phyloP scores from a whole-genome alignment of 1,140 invertebrate genomes.

The Aphidius gifuensis region DNA sequence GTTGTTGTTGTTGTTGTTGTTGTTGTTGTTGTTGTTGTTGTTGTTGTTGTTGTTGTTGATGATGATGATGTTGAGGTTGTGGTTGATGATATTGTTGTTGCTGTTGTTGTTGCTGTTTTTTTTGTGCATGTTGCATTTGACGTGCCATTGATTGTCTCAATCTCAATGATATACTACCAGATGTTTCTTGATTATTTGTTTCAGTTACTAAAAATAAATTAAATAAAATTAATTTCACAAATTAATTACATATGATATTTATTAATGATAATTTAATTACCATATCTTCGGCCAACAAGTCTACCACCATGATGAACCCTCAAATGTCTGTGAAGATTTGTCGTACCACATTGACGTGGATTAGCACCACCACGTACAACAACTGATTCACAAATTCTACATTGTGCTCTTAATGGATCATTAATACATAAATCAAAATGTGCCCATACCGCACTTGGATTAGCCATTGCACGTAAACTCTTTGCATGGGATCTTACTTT shows the following conservation, averaged over 20 bases:
- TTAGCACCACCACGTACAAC: constrained; percentile 52
- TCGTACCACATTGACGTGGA: constrained; percentile 52
- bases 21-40: too few relatives aligned
- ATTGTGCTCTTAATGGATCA: constrained; percentile 50
- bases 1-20: constrained; percentile 32
- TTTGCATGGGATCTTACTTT: constrained; percentile 50
- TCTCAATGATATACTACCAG: too few relatives aligned
- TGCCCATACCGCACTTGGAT: constrained; percentile 54
- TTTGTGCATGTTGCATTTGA: too few relatives aligned
- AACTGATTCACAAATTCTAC: constrained; percentile 51
- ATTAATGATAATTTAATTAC: constrained; percentile 32
- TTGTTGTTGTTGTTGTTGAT: constrained; percentile 15
- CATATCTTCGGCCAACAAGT: constrained; percentile 51
- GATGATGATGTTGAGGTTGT: constrained; percentile 32
- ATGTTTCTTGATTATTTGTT: too few relatives aligned
- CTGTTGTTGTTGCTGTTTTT: too few relatives aligned
- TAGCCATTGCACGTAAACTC: constrained; percentile 50
- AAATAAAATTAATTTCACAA: too few relatives aligned
- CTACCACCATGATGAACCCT: constrained; percentile 53
- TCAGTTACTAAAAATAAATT: too few relatives aligned
- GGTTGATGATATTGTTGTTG: too few relatives aligned
- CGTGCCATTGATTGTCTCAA: too few relatives aligned
- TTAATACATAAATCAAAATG: constrained; percentile 51
- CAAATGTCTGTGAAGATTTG: constrained; percentile 51
- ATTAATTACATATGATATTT: not conserved